phyloP scores from a whole-genome alignment of 2,888 invertebrate genomes.

The Hydrotaea diabolus region DNA sequence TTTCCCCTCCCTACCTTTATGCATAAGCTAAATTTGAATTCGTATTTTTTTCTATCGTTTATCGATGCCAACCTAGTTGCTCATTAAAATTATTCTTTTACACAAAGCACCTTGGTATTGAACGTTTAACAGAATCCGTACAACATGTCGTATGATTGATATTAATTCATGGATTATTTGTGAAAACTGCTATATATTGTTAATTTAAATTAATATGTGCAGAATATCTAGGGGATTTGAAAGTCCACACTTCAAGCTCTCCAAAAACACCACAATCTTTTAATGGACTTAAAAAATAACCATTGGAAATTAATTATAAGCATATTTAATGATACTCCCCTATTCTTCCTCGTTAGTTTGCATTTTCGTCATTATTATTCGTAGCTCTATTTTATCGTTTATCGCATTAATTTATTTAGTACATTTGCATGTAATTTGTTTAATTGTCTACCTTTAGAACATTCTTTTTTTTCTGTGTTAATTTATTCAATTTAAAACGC shows the following conservation, averaged over 20 bases:
- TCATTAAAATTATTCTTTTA: too few relatives aligned
- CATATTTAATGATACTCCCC: too few relatives aligned
- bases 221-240: not conserved
- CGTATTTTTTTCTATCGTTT: too few relatives aligned
- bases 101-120: too few relatives aligned
- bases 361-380: not conserved
- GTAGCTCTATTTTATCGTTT: not conserved
- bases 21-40: too few relatives aligned
- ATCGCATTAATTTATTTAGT: conserved; percentile 8
- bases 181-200: not conserved
- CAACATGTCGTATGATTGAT: conserved; percentile 1
- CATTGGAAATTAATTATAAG: too few relatives aligned
- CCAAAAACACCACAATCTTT: not conserved
- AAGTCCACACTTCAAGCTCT: not conserved
- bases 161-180: not conserved
- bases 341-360: not conserved
- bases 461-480: not conserved
- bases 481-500: conserved; percentile 30
- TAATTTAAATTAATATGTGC: not conserved
- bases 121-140: too few relatives aligned
- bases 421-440: conserved; percentile 26
- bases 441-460: not conserved
- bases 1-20: too few relatives aligned
- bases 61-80: too few relatives aligned
- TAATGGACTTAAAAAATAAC: not conserved